Evolutionary conservation across 2,888 invertebrate genomes (phyloP).

Genomic region (Dione juno): DNA sequence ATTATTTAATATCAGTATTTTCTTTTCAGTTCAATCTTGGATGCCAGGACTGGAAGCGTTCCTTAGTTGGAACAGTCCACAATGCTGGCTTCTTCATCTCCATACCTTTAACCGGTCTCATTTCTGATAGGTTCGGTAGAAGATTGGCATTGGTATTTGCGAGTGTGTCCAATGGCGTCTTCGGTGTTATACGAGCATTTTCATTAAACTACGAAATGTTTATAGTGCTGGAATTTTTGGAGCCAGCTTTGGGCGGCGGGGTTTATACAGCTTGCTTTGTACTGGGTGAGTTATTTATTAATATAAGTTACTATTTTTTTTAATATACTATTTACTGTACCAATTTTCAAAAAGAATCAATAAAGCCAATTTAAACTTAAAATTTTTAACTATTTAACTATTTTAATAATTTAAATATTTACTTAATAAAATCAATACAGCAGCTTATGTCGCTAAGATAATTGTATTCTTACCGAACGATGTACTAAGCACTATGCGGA

Average conservation of each 20-base stretch:
- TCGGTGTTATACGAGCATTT: conserved; percentile 83
- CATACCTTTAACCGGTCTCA: conserved; percentile 86
- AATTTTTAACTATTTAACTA: no score
- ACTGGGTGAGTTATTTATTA: conserved; percentile 73
- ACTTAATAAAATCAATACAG: background rate
- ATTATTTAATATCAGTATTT: conserved; percentile 1
- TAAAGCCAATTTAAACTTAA: no score
- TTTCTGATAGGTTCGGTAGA: conserved; percentile 88
- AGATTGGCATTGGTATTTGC: conserved; percentile 84
- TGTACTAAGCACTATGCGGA: background rate
- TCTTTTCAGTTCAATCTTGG: conserved; percentile 85
- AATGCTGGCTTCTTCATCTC: conserved; percentile 89
- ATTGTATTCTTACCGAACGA: background rate
- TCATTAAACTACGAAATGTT: conserved; percentile 84
- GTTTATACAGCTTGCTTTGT: conserved; percentile 85
- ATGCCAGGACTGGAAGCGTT: conserved; percentile 89
- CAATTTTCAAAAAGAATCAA: no score
- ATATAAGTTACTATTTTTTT: background rate
- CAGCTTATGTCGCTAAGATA: background rate
- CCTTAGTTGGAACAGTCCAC: conserved; percentile 89
- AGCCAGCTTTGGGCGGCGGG: conserved; percentile 83
- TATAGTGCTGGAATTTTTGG: conserved; percentile 83
- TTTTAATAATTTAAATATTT: background rate
- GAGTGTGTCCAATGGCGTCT: conserved; percentile 79
- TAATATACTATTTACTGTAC: no score